Percentiles rank a stretch among this genome's conserved stretches.
phyloP scores from a whole-genome alignment of 2,797 vertebrate genomes.

The Psittacula echo region DNA sequence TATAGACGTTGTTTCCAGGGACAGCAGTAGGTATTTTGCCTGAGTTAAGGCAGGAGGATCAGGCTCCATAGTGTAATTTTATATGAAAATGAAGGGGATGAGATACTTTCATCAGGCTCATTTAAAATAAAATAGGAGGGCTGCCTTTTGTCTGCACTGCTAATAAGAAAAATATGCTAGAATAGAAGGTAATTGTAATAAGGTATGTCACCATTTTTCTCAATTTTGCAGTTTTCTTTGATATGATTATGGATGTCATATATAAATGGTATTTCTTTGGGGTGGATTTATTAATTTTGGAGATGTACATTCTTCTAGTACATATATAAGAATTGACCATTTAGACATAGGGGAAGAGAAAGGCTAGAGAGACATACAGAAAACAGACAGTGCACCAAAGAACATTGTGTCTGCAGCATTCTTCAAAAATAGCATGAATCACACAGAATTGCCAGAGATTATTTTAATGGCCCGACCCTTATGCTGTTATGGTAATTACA shows the following conservation, averaged over 20 bases:
- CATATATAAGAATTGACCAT: slow-evolving; percentile 60
- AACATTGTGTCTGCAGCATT: slow-evolving; percentile 13
- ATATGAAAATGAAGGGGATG: slow-evolving; percentile 65
- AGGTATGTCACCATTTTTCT: slow-evolving; percentile 69
- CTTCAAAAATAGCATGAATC: slow-evolving; percentile 67
- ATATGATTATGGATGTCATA: slow-evolving; percentile 69
- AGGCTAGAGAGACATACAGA: neutral
- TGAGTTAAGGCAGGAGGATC: neutral
- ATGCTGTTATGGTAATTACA: slow-evolving; percentile 74
- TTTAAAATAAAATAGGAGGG: slow-evolving; percentile 67
- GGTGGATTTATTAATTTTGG: slow-evolving; percentile 73
- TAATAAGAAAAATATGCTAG: slow-evolving; percentile 71
- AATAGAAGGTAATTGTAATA: slow-evolving; percentile 72
- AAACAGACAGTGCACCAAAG: slow-evolving; percentile 20
- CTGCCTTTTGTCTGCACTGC: slow-evolving; percentile 39
- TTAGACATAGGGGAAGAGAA: neutral
- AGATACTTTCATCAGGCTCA: slow-evolving; percentile 33
- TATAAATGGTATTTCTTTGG: slow-evolving; percentile 62
- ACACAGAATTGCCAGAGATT: slow-evolving; percentile 74
- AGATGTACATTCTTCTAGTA: slow-evolving; percentile 57
- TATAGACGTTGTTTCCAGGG: neutral
- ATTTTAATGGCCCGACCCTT: slow-evolving; percentile 72
- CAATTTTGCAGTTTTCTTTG: slow-evolving; percentile 70
- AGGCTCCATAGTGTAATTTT: slow-evolving; percentile 18
- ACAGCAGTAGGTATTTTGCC: neutral